These are phyloP conservation scores for Gadopsis marmoratus DNA, from an alignment of 2,797 vertebrate species.

Conservation along the genomic window DNA sequence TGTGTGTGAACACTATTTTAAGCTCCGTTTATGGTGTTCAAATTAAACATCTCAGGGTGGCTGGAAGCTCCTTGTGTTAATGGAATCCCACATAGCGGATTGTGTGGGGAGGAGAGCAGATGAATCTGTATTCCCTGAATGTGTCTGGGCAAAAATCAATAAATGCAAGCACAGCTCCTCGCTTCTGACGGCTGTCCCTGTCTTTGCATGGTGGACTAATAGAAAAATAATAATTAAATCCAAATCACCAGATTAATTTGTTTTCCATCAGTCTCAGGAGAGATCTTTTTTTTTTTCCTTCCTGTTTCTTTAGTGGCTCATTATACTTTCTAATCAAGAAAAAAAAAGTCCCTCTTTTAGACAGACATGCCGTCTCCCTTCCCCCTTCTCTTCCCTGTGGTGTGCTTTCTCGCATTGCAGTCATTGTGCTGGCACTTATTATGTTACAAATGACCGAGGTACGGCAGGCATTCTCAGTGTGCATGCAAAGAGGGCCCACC, in stretches of 20 bases:
- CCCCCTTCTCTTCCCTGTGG: conserved; percentile 88
- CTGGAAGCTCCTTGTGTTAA: conserved; percentile 95
- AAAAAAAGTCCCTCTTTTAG: conserved; percentile 88
- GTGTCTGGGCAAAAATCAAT: conserved; percentile 96
- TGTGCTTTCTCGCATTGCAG: conserved; percentile 92
- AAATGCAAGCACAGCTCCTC: conserved; percentile 93
- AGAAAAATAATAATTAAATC: conserved; percentile 98
- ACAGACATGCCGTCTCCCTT: conserved; percentile 91
- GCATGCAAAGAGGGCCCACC: conserved; percentile 94
- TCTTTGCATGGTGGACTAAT: conserved; percentile 90
- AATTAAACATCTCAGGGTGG: conserved; percentile 97
- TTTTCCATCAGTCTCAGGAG: conserved; percentile 92
- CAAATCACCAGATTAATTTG: conserved; percentile 94
- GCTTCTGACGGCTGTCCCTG: conserved; percentile 90
- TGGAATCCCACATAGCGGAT: conserved; percentile 89
- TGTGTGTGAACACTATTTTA: conserved; percentile 89
- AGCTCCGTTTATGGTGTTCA: conserved; percentile 93
- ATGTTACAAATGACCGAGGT: conserved; percentile 99
- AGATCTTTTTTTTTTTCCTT: conserved; percentile 87
- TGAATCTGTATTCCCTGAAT: conserved; percentile 89
- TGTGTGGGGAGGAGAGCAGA: conserved; percentile 78
- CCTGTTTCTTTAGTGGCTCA: conserved; percentile 92
- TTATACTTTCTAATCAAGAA: conserved; percentile 97
- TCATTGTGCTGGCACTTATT: conserved; percentile 99
- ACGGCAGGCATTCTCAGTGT: conserved; percentile 96